Conservation (phyloP, 2,888 invertebrate species). For the Hemicrepidius hirtus region DNA sequence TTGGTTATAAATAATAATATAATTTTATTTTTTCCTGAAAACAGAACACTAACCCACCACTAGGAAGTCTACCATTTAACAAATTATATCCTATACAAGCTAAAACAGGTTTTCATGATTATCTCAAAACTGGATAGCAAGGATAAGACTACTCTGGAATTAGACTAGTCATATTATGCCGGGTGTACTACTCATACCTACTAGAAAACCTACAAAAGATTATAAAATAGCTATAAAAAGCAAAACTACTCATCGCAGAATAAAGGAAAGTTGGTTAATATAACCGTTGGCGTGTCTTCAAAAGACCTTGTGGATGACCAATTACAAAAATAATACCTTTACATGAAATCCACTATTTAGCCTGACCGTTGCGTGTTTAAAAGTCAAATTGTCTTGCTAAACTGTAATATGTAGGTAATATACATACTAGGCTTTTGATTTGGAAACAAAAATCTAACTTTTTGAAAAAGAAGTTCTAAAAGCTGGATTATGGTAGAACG, state of each 20-base stretch:
- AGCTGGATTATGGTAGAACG: background rate
- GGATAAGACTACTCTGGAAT: no score
- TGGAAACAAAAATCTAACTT: no score
- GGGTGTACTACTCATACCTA: no score
- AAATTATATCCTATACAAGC: no score
- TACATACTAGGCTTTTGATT: background rate
- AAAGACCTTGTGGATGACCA: constrained; percentile 13
- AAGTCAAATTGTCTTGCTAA: background rate
- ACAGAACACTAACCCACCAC: no score
- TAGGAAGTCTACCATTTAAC: no score
- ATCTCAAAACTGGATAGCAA: no score
- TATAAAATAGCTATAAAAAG: background rate
- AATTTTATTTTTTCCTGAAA: no score
- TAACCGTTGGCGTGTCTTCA: background rate
- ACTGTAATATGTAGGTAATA: background rate
- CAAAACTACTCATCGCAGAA: background rate
- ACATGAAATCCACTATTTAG: constrained; percentile 10
- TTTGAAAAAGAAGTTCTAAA: background rate
- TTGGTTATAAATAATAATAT: no score
- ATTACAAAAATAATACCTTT: constrained; percentile 28
- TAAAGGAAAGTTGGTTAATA: background rate
- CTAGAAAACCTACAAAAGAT: background rate
- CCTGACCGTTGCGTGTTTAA: constrained; percentile 8
- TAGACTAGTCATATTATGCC: no score
- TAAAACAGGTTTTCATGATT: no score